Base-by-base conservation (phyloP, 1,140 invertebrate genomes). In the Drosophila tropicalis region DNA sequence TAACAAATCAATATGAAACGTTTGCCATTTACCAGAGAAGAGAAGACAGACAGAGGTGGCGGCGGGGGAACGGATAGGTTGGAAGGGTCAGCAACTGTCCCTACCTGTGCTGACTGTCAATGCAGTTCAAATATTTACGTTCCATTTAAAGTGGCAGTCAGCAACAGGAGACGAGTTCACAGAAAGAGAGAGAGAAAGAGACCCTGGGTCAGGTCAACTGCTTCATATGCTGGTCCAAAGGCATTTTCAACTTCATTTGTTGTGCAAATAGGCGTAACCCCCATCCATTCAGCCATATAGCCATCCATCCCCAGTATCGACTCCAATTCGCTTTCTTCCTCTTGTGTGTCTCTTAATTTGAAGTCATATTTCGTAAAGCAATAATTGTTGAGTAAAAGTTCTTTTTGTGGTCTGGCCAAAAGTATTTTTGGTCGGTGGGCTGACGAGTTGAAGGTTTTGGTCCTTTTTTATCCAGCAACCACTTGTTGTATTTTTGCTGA, bases 171-270 rank as follows among this genome's bases (percentile, higher is more conserved):
- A 29, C 22, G 29, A 44, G 17, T 56, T 10, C 22, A 3, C 29
- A 29, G 34, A 36, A 36, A 9, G 34, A 12, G 13, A 15, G 13
- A 34, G 15, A 65, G 9, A 17, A 9, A 15, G 44, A 47, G 44
- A 47, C 17, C 10, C 10, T 39, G 36, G 12, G 44, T 36, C 7
- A 47, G 25, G 17, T 51, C 40, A 47, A 34, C 22, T 51, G 15
- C 25, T 72, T 17, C 56, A 13, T 55, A 55, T 29, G 60, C 67
- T 57, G 62, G 57, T 62, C 58, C 57, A 47, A 77, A 70, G 68
- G 72, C 71, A 89, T 89, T 89, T 89, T 90, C 80, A 81, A 84
- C 85, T 89, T 89, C 85, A 89, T 89, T 89, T 89, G 84, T 75
- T 89, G 84, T 72, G 84, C 84, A 89, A 89, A 89, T 89, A 89